A percentile compares a stretch with the other conserved stretches of the same genome.
phyloP scores from a whole-genome alignment of 2,113 vertebrate genomes.

The Anser cygnoides region DNA sequence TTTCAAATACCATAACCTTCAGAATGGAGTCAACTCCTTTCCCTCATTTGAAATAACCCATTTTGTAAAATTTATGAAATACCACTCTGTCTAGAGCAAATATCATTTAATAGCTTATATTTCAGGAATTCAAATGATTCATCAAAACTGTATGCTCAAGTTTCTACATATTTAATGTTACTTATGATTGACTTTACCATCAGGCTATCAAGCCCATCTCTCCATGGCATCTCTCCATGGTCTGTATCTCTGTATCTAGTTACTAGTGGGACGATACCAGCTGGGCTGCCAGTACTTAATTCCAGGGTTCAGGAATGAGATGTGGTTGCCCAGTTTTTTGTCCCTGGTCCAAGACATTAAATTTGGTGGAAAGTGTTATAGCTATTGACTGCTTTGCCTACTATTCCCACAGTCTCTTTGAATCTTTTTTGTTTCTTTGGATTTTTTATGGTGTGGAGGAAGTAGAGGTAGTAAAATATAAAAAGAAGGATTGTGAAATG shows the following conservation, averaged over 20 bases:
- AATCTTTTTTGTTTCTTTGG: background rate
- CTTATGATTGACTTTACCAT: background rate
- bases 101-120: background rate
- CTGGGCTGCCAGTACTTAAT: background rate
- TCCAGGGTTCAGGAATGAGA: background rate
- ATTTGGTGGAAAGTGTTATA: background rate
- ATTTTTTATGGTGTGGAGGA: background rate
- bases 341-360: background rate
- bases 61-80: background rate
- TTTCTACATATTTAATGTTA: background rate
- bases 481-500: background rate
- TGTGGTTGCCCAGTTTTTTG: fast-evolving
- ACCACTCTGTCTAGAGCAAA: background rate
- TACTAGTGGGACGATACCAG: background rate
- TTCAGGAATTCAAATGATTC: background rate
- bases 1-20: background rate
- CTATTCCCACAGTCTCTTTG: background rate
- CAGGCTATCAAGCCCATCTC: background rate
- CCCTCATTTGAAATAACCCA: background rate
- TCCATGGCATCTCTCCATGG: background rate
- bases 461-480: background rate
- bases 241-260: background rate
- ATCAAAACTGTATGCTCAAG: background rate
- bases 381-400: background rate
- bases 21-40: background rate